A percentile compares a stretch with the other conserved stretches of the same genome.
Conservation (phyloP, 2,113 vertebrate species). For the Antigone vipio region DNA sequence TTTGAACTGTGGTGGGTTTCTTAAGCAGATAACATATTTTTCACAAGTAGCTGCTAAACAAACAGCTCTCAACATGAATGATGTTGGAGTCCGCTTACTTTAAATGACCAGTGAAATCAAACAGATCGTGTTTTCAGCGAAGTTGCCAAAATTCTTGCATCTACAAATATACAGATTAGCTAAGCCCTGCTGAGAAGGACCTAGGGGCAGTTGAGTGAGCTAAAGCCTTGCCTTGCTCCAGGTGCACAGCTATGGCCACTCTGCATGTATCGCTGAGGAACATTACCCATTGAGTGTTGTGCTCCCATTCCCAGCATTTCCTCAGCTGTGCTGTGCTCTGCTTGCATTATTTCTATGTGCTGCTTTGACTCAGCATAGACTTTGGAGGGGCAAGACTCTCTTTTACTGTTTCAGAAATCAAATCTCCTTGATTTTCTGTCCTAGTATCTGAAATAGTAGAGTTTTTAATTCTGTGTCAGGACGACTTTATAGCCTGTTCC, state of each 20-base stretch:
- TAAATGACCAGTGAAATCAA: slow-evolving; percentile 13
- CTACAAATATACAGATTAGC: neutral
- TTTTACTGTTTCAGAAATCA: neutral
- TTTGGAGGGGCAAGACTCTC: neutral
- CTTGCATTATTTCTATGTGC: neutral
- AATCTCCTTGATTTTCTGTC: neutral
- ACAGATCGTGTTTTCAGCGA: neutral
- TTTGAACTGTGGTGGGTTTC: neutral
- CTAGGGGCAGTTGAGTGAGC: neutral
- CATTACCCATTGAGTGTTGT: neutral
- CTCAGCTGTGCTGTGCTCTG: neutral
- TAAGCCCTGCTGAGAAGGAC: neutral
- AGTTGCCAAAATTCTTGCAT: neutral
- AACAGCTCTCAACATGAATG: neutral
- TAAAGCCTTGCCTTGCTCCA: neutral
- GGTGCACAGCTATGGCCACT: neutral
- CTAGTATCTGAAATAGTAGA: neutral
- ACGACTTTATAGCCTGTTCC: neutral
- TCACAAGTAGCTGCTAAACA: neutral
- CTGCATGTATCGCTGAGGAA: neutral
- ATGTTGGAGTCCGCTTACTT: neutral
- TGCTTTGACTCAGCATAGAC: neutral
- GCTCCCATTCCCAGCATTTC: neutral
- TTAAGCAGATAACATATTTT: neutral
- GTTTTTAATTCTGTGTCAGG: neutral